Evolutionary conservation across 2,113 vertebrate genomes (phyloP), one percentile per base, ranked within the genome.

Genomic region (Gracilinanus agilis): DNA sequence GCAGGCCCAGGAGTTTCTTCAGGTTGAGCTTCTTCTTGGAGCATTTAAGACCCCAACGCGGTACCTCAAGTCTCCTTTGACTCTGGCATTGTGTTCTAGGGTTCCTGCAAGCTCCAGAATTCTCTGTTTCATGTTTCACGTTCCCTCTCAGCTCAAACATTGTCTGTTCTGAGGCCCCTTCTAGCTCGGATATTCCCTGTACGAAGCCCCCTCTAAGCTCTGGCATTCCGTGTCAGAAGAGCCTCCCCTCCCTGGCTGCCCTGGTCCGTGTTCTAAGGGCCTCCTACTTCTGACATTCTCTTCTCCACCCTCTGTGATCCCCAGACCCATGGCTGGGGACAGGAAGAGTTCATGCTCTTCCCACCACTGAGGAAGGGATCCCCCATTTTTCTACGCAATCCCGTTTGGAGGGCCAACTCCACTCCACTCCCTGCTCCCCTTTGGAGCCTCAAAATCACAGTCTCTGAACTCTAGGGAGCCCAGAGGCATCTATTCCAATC

Each of bases 171-270:
- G 24, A 88, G 88, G 40, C 53, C 75, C 88, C 83, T 91, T 91
- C 89, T 54, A 90, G 75, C 90, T n/a, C n/a, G n/a, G 89, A 58
- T 94, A 93, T 27, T 44, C 49, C 93, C 92, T 97, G 96, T 94
- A 49, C 92, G 92, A 53, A 96, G 58, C 97, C 97, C 97, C 97
- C 97, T 97, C 97, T 93, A 94, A 93, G 92, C 94, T 97, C 49
- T 90, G 40, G 25, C 6, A 88, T 91, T 67, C 89, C n/a, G 55
- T 58, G 16, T 5, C 29, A 90, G 34, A 88, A 53, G 44, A 53
- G 9, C 4, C 19, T 24, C 53, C 29, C 21, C 19, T 16, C 6
- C 8, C 1, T 53, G 21, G 23, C n/a, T 24, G 55, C 56, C 7
- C 53, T 4, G n/a, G 24, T 34, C 29, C 11, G 8, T 4, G 56